Evolutionary conservation across 2,888 invertebrate species (phyloP).

Genomic region (Idaea dimidiata): DNA sequence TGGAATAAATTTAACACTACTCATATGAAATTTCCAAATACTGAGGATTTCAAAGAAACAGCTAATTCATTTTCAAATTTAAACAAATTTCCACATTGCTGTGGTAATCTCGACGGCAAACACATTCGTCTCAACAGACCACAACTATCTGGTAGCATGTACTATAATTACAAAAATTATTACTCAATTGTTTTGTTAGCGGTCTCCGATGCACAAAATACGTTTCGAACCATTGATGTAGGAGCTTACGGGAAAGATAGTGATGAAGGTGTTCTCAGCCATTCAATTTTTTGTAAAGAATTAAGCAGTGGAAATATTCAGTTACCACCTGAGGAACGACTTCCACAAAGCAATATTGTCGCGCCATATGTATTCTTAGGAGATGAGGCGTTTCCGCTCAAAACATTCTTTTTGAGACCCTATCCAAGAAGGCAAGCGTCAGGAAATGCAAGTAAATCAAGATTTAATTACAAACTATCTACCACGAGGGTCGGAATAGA

Average conservation of each 20-base stretch:
- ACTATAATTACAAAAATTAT: constrained; percentile 24
- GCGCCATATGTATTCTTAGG: constrained; percentile 35
- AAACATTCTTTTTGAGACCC: constrained; percentile 24
- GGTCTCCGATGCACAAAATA: constrained; percentile 25
- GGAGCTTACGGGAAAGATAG: constrained; percentile 2
- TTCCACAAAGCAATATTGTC: constrained; percentile 3
- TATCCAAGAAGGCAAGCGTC: constrained; percentile 21
- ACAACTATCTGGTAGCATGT: constrained; percentile 23
- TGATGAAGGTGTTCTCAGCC: background rate
- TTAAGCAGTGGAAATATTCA: background rate
- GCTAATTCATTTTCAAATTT: constrained; percentile 20
- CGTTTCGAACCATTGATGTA: constrained; percentile 11
- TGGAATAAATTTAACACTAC: constrained; percentile 19
- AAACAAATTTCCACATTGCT: constrained; percentile 24
- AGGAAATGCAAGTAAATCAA: constrained; percentile 18
- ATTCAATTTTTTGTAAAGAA: constrained; percentile 1
- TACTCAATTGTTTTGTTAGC: constrained; percentile 26
- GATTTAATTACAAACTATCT: constrained; percentile 24
- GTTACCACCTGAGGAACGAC: background rate
- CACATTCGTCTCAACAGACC: constrained; percentile 27
- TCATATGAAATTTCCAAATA: constrained; percentile 24
- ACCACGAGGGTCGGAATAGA: constrained; percentile 24
- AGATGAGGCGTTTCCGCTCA: constrained; percentile 33
- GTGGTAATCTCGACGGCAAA: constrained; percentile 28
- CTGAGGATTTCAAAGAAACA: constrained; percentile 20